Base-by-base conservation (phyloP, 2,113 vertebrate species). In the Chloebia gouldiae region DNA sequence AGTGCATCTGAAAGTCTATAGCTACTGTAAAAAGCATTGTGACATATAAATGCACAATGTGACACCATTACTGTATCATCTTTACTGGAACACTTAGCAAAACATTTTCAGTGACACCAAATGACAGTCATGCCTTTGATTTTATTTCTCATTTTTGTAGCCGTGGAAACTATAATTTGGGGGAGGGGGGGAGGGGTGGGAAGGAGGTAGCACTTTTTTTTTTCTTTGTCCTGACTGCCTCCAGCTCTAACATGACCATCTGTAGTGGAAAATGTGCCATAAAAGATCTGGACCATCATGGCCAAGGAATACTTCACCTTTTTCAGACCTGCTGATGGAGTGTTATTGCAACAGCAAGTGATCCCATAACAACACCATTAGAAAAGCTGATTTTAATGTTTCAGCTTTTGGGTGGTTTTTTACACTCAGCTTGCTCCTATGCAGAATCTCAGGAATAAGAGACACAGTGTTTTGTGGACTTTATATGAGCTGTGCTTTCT, bases 21-120 rank as follows among this genome's bases (percentile, higher is more conserved):
- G 84, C 76, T 84, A 79, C 80, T 96, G 94, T 96, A 88, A 96
- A 94, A 92, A 94, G 79, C 91, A 93, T 60, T 60, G 49, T 90
- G 66, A 88, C 92, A 97, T 53, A 88, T 82, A 95, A 96, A 95
- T 94, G 82, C 77, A 57, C 76, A 72, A 53, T 86, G 86, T 92
- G 72, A 81, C 63, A 95, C 39, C 64, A 35, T 82, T 93, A 85
- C 92, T 94, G 81, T 93, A 92, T 89, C 68, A 87, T 93, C 89
- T 95, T 96, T 84, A 91, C 72, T 89, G 81, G 94, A 97, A 95
- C 61, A 91, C 53, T 94, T 95, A 95, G 91, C 65, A 89, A 96
- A 97, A 70, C 90, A 81, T 51, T 91, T 88, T 92, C 91, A 87
- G 93, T 94, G 53, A 89, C 70, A 95, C 59, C 65, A 94, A 96